Base-by-base conservation (phyloP, 2,888 invertebrate species). In the Melitaea athalia region DNA sequence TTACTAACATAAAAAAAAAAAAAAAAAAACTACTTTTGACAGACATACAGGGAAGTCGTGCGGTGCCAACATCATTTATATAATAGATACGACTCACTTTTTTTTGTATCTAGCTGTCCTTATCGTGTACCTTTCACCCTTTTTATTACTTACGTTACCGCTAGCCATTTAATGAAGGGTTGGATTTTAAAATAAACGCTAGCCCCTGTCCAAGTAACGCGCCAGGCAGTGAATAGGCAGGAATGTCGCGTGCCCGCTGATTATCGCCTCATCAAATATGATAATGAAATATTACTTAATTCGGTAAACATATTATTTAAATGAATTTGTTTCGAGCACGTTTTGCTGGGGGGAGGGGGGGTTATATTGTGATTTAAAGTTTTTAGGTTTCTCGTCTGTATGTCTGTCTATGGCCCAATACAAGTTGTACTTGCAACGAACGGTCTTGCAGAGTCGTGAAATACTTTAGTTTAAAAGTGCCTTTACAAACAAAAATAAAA, bases 131-230 rank as follows among this genome's bases (percentile, higher is more conserved):
- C 12, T 61, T 49, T 49, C 42, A 64, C 64, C 68, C 68, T 61
- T 68, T 68, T 33, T 11, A 12, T 64, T 42, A 61, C 53, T 45
- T 45, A 55, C 61, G 57, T 60, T 55, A 68, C 68, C 52, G 55
- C 43, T 45, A 61, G 61, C 61, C 68, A 64, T 68, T 68, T 64
- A 68, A 57, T 64, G 59, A 60, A 64, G 68, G 69, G 69, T 59
- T 38, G 64, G 38, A 47, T 59, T 69, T 50, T 17, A 50, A 65
- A 62, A 42, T 57, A 62, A 65, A 69, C 49, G 11, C 10, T 38
- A 62, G 47, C 64, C 68, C 68, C 63, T 50, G 52, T 17, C 52
- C 55, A 67, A 49, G 50, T 59, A 59, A 33, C 59, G 14, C 59
- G 11, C 14, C 11, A 14, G 4, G 14, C 45, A 14, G 4, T 45